Evolutionary conservation across 2,113 vertebrate species (phyloP).

Genomic region (Microcebus jonahi): DNA sequence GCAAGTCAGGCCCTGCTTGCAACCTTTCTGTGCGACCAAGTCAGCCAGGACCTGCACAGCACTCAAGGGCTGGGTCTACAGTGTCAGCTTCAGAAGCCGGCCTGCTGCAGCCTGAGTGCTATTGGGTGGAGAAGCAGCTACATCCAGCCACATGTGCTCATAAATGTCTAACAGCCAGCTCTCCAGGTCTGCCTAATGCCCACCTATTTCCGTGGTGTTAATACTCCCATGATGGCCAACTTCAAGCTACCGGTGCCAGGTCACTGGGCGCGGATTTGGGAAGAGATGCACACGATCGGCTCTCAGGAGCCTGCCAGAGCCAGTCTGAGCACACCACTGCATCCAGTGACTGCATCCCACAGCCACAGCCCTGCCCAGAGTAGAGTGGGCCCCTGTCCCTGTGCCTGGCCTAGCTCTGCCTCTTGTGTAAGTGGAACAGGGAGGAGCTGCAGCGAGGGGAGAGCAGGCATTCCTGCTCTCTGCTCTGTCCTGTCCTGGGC

Average conservation of each 20-base stretch:
- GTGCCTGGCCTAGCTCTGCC: background rate
- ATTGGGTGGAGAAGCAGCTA: background rate
- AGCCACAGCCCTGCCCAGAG: no score
- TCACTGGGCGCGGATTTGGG: background rate
- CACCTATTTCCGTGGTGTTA: background rate
- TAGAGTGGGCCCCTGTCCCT: rapidly evolving
- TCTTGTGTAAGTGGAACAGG: background rate
- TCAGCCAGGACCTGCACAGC: background rate
- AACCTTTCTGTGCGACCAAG: background rate
- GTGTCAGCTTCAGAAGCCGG: background rate
- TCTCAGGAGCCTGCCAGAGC: background rate
- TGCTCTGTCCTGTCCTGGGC: background rate
- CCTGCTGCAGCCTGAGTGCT: background rate
- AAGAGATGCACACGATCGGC: background rate
- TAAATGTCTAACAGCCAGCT: background rate
- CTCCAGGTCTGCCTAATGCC: background rate
- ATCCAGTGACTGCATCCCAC: rapidly evolving
- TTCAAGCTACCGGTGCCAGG: background rate
- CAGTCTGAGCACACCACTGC: rapidly evolving
- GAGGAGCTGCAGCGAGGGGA: background rate
- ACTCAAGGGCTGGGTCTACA: background rate
- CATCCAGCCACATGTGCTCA: background rate
- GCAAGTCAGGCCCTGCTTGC: background rate
- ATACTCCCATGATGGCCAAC: background rate
- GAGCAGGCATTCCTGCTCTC: background rate